Base-by-base conservation (phyloP, 1,140 invertebrate genomes). In the Tetragnatha versicolor region DNA sequence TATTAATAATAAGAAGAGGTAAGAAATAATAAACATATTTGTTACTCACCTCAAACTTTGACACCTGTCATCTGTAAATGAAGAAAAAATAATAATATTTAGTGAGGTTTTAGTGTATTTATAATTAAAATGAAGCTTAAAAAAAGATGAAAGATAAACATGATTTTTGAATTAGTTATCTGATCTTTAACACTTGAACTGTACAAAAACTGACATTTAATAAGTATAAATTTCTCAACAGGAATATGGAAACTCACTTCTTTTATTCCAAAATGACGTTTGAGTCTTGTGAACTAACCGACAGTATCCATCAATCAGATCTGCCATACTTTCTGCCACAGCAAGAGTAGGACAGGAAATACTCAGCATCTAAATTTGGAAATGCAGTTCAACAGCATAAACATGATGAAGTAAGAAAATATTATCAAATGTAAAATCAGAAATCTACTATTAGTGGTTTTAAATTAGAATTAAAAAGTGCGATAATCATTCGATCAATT, bases 281-380 rank as follows among this genome's bases (percentile, higher is more conserved):
- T 91, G 90, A 31, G 89, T 91, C 79, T 91, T 90, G 65, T 93
- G 92, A 80, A 91, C 90, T 75, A 98, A 88, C 83, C 94, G 90
- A 85, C 95, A 98, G 85, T 99, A 99, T 1, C 97, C 97, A 85
- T 99, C 97, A 60, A 99, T 93, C 37, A 99, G 89, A 88, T 98
- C 95, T 1, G 97, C 97, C 83, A 99, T 91, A 84, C 93, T 97
- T 84, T 98, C 96, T 14, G 96, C 95, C 81, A 90, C 89, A 70
- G 92, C 90, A 17, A 95, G 86, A 83, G 90, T 93, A 35, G 93
- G 90, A 85, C 95, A 97, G 22, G 94, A 97, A 53, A 99, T 94
- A 27, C 93, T 94, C 47, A 98, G 88, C 63, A 93, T 92, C 84
- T 96, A 55, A 25, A 68, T 12, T n/a, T n/a, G n/a, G n/a, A n/a